phyloP scores from a whole-genome alignment of 2,888 invertebrate species.

The Holacanthella duospinosa region DNA sequence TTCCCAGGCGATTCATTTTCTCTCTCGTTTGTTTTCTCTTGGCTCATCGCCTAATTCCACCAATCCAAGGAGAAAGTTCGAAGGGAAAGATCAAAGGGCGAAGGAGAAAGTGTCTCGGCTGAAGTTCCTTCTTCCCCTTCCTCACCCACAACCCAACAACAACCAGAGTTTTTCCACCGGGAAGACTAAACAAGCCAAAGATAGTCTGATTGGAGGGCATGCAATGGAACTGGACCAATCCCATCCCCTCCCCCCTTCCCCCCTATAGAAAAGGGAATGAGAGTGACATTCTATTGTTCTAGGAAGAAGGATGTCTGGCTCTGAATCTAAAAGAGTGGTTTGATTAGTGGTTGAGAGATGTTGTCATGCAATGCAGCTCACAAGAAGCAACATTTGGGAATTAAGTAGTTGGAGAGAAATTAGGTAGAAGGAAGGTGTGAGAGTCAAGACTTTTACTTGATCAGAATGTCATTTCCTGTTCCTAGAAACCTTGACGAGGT shows the following conservation, averaged over 20 bases:
- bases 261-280: too few species aligned
- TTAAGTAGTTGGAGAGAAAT: not conserved
- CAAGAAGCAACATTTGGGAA: slow-evolving; percentile 8
- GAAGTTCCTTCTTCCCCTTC: not conserved
- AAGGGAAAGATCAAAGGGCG: not conserved
- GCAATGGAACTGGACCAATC: not conserved
- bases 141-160: not conserved
- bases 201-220: not conserved
- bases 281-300: too few species aligned
- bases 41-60: not conserved
- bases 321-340: too few species aligned
- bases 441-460: not conserved
- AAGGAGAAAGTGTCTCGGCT: not conserved
- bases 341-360: not conserved
- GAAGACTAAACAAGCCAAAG: not conserved
- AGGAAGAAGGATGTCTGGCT: too few species aligned
- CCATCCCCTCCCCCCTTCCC: too few species aligned
- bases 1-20: not conserved
- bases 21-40: not conserved
- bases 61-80: not conserved
- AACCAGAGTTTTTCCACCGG: slow-evolving; percentile 2
- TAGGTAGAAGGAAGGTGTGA: not conserved
- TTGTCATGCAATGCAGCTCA: slow-evolving; percentile 9
- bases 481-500: not conserved
- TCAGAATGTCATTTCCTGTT: not conserved